Evolutionary conservation across 1,140 invertebrate species (phyloP), one percentile per base, ranked within the genome.

Genomic region (Trichomalopsis sarcophagae): DNA sequence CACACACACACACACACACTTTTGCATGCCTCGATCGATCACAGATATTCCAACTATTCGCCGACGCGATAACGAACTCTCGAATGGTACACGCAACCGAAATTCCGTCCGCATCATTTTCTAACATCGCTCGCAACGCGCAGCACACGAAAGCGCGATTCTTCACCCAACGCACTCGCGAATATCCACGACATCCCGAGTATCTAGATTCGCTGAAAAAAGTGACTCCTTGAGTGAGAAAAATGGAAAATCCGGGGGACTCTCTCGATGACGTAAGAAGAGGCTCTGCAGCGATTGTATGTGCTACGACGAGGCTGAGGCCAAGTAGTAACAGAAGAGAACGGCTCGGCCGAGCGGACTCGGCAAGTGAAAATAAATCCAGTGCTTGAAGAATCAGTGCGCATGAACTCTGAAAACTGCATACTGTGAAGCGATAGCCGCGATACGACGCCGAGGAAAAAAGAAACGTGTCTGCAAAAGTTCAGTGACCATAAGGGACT

Each of bases 401-500:
- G 1, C n/a, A 44, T 44, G n/a, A 62, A 80, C 36, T 40, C 13
- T 62, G 17, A n/a, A 17, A 55, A 62, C 6, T 62, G 55, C 5
- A 17, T 17, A 21, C 17, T 62, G 55, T 62, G 55, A 62, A 13
- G 47, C 47, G 47, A 23, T 21, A 23, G 9, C 21, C n/a, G 66
- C 5, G 66, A 9, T 1, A 21, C 66, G 66, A 27, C 2, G 27
- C 27, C 27, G 27, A 68, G 9, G 10, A 17, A 68, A 17, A 68
- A 17, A 68, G 66, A 68, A 69, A 11, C 36, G 73, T 55, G 13
- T 36, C 30, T 23, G 84, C 83, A 86, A 89, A 91, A 92, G 92
- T 93, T 92, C 90, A 93, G 92, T 92, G 92, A 92, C 90, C 91
- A 92, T 91, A 89, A 90, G 86, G 87, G 90, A 85, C 90, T 89